Evolutionary conservation across 2,797 vertebrate species (phyloP).

Genomic region (Geotria australis): DNA sequence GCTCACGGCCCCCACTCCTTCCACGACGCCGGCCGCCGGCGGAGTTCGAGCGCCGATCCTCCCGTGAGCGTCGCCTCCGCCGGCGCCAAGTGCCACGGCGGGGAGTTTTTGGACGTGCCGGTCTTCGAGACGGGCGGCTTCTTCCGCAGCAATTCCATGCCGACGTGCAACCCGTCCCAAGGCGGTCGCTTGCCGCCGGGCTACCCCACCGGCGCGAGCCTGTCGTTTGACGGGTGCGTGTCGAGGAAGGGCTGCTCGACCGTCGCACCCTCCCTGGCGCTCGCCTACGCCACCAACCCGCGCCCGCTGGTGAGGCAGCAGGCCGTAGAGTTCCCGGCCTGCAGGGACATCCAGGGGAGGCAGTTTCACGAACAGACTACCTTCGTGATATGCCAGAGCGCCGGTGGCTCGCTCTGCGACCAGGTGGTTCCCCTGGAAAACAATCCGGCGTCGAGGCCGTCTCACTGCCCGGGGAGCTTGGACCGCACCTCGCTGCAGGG

Average conservation of each 20-base stretch:
- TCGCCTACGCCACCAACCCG: conserved; percentile 14
- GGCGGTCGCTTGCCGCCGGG: conserved; percentile 20
- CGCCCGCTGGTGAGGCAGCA: conserved; percentile 53
- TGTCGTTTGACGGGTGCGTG: conserved; percentile 84
- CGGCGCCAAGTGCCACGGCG: no score
- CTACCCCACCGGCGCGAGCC: conserved; percentile 41
- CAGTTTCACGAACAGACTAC: no score
- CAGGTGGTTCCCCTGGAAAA: no score
- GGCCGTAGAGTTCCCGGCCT: conserved; percentile 45
- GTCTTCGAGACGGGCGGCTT: background rate
- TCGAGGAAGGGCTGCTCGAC: conserved; percentile 18
- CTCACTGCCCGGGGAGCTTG: conserved; percentile 2
- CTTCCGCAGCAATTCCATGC: conserved; percentile 80
- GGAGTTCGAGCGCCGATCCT: no score
- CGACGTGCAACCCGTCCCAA: conserved; percentile 17
- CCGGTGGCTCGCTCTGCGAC: no score
- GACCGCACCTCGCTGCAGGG: conserved; percentile 7
- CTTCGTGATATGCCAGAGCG: no score
- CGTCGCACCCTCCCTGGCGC: conserved; percentile 29
- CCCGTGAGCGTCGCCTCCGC: no score
- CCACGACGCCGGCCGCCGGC: no score
- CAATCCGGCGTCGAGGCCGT: conserved; percentile 5
- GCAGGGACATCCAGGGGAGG: conserved; percentile 7
- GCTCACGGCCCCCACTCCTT: no score
- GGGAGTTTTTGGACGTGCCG: background rate